A percentile compares a stretch with the other conserved stretches of the same genome.
Conservation (phyloP, 2,113 vertebrate genomes). For the Thunnus maccoyii region DNA sequence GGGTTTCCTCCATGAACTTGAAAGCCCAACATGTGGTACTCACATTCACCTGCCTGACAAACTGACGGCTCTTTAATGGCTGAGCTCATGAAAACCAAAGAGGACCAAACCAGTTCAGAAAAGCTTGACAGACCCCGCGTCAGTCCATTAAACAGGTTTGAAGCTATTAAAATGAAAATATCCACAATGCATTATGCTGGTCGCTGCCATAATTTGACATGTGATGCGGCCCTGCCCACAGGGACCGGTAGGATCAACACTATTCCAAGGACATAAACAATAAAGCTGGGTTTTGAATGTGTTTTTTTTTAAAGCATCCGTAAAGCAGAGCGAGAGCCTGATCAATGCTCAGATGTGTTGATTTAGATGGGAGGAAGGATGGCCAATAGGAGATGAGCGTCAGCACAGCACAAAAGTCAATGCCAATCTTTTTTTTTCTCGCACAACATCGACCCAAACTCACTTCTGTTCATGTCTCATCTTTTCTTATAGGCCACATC, state of each 20-base stretch:
- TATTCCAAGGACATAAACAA: constrained; percentile 39
- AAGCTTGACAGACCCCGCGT: background rate
- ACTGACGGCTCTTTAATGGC: constrained; percentile 3
- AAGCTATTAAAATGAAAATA: constrained; percentile 9
- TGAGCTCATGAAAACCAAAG: background rate
- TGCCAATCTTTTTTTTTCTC: constrained; percentile 63
- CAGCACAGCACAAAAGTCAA: constrained; percentile 67
- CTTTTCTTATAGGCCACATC: constrained; percentile 30
- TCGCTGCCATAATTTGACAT: background rate
- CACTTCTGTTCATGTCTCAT: constrained; percentile 42
- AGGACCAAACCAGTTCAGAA: constrained; percentile 3
- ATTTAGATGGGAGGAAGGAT: constrained; percentile 57
- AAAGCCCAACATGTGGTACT: background rate
- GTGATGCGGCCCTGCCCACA: background rate
- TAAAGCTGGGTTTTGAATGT: constrained; percentile 31
- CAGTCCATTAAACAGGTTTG: background rate
- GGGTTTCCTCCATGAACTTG: background rate
- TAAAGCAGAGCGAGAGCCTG: constrained; percentile 27
- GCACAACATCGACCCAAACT: constrained; percentile 62
- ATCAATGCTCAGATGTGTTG: constrained; percentile 70
- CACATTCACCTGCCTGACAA: background rate
- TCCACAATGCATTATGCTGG: constrained; percentile 6
- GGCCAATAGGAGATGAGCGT: constrained; percentile 54
- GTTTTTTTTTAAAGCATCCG: constrained; percentile 65
- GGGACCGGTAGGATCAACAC: constrained; percentile 49